Conservation (phyloP, 2,888 invertebrate species). For the Boloria euphrosyne region DNA sequence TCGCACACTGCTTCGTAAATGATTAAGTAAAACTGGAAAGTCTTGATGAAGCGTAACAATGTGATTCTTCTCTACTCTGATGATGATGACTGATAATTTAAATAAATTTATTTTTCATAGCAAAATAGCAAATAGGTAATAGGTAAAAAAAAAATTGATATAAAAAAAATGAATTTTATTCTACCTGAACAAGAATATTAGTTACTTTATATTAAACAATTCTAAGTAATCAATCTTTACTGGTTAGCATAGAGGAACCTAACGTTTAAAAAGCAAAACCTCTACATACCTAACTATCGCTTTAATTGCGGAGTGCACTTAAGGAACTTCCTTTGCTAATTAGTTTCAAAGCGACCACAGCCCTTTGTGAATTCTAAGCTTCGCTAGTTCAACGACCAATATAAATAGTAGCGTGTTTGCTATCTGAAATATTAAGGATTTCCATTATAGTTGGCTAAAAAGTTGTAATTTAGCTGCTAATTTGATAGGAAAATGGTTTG, state of each 20-base stretch:
- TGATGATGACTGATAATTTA: too few species aligned
- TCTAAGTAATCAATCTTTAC: too few species aligned
- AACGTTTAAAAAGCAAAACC: background rate
- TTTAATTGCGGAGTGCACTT: slow-evolving; percentile 25
- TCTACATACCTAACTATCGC: slow-evolving; percentile 12
- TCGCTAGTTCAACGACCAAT: slow-evolving; percentile 69
- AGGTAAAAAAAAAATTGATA: too few species aligned
- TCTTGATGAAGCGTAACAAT: background rate
- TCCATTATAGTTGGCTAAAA: slow-evolving; percentile 63
- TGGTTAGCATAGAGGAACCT: background rate
- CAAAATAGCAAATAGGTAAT: too few species aligned
- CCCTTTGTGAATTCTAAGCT: slow-evolving; percentile 77
- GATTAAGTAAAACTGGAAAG: background rate
- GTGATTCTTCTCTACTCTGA: too few species aligned
- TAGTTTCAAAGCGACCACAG: slow-evolving; percentile 78
- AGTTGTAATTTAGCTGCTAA: slow-evolving; percentile 68
- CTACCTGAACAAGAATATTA: too few species aligned
- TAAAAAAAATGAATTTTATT: too few species aligned
- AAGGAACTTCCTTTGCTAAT: slow-evolving; percentile 53
- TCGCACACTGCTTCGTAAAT: background rate
- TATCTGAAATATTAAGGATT: slow-evolving; percentile 62
- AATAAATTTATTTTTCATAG: too few species aligned
- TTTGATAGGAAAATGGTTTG: slow-evolving; percentile 51
- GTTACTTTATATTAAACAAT: too few species aligned
- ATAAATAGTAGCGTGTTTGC: slow-evolving; percentile 70